phyloP scores from a whole-genome alignment of 2,113 vertebrate genomes.

The Setophaga coronata region DNA sequence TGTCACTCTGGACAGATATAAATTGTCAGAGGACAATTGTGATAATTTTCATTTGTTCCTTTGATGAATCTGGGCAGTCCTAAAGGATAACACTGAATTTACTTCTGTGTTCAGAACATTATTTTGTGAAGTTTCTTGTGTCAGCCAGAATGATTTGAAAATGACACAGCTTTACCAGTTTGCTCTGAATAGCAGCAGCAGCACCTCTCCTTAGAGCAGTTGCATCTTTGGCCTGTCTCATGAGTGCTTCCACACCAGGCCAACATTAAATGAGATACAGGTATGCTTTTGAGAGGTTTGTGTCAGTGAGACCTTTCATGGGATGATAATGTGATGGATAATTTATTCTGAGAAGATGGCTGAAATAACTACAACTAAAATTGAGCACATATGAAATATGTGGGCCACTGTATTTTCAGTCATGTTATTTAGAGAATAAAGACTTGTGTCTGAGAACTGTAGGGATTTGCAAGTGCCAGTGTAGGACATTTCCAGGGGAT shows the following conservation, averaged over 20 bases:
- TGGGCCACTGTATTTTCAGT: neutral
- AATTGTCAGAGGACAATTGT: neutral
- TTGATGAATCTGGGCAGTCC: neutral
- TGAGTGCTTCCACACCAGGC: neutral
- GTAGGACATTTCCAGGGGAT: neutral
- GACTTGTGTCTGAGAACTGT: neutral
- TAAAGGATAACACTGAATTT: neutral
- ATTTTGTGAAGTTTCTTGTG: neutral
- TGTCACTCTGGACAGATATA: neutral
- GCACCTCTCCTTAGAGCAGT: neutral
- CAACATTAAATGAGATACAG: neutral
- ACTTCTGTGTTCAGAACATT: neutral
- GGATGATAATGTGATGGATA: neutral
- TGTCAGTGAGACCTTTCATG: neutral
- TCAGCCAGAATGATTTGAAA: neutral
- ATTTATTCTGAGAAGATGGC: neutral
- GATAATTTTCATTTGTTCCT: neutral
- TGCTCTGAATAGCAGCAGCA: neutral
- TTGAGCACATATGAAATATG: neutral
- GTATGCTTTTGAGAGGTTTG: neutral
- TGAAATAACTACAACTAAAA: neutral
- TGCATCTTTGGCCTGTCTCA: neutral
- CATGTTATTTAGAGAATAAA: neutral
- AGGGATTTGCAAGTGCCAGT: neutral
- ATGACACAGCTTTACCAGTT: neutral